Conservation (phyloP, 2,113 vertebrate species). For the Rostratula benghalensis region DNA sequence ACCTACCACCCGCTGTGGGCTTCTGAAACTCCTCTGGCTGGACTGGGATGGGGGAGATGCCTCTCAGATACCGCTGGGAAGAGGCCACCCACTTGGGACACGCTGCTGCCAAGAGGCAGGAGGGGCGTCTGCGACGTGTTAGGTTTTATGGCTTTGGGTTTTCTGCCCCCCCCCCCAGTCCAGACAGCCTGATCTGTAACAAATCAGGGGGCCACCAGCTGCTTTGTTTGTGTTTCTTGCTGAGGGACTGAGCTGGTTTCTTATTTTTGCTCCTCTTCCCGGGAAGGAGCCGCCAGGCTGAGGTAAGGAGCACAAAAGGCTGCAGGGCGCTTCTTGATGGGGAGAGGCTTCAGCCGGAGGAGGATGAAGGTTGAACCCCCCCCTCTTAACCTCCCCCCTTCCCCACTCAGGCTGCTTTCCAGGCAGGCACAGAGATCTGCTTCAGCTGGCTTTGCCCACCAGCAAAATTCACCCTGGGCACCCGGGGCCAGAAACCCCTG, state of each 20-base stretch:
- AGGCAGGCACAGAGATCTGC: neutral
- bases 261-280: neutral
- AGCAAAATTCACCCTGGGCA: neutral
- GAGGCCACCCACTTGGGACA: neutral
- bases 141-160: neutral
- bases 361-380: neutral
- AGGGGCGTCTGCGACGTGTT: neutral
- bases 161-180: neutral
- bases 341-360: neutral
- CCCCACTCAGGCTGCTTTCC: accelerated
- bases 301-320: neutral
- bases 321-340: neutral
- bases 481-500: neutral
- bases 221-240: neutral
- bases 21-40: neutral
- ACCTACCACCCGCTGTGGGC: neutral
- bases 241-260: neutral
- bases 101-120: neutral
- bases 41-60: accelerated
- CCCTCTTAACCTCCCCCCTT: neutral
- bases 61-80: neutral
- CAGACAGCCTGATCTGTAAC: neutral
- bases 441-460: neutral
- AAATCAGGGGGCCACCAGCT: neutral
- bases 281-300: neutral